phyloP scores from a whole-genome alignment of 2,888 invertebrate species.

The Danaus chrysippus region DNA sequence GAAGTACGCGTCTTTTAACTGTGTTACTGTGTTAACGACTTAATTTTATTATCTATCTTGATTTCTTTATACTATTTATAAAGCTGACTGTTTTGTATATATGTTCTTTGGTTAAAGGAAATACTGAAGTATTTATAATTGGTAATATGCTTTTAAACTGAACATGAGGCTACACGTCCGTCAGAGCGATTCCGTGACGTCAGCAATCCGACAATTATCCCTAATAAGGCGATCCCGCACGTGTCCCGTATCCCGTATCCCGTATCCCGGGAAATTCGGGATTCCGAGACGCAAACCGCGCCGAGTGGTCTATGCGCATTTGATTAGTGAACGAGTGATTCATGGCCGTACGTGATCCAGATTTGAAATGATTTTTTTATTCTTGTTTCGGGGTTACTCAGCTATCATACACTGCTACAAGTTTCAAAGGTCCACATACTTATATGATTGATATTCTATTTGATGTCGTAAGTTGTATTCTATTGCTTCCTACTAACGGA shows the following conservation, averaged over 20 bases:
- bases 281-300: conserved; percentile 19
- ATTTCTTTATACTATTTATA: background rate
- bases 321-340: conserved; percentile 27
- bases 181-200: conserved; percentile 39
- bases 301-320: conserved; percentile 26
- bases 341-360: conserved; percentile 17
- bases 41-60: too few species aligned
- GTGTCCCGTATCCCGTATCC: conserved; percentile 32
- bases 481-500: too few species aligned
- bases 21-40: too few species aligned
- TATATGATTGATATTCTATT: background rate
- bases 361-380: conserved; percentile 9
- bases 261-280: conserved; percentile 20
- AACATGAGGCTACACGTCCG: conserved; percentile 30
- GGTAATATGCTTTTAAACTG: background rate
- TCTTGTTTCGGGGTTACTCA: conserved; percentile 3
- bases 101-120: background rate
- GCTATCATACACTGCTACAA: conserved; percentile 5
- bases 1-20: too few species aligned
- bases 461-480: background rate
- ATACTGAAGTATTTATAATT: background rate
- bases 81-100: background rate
- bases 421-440: background rate
- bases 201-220: conserved; percentile 52
- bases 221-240: conserved; percentile 46